A percentile compares a stretch with the other conserved stretches of the same genome.
These are phyloP conservation scores for Phrynosoma blainvillii DNA, from an alignment of 2,113 vertebrate species.

Conservation along the genomic window DNA sequence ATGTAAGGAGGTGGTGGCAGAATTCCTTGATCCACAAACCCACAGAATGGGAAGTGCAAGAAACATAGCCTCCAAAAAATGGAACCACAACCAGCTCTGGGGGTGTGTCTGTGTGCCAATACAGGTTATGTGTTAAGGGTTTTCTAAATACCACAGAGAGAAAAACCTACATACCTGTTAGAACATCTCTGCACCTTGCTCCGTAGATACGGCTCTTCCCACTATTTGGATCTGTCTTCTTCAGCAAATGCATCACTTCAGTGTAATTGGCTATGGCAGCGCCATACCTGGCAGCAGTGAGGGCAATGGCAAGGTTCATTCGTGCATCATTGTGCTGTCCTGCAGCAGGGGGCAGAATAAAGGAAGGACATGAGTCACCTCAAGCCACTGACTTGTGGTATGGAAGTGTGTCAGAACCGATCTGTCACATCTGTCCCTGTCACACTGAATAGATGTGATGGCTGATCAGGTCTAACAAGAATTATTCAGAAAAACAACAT, in stretches of 20 bases:
- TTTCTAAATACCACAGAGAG: conserved; percentile 25
- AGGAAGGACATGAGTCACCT: conserved; percentile 91
- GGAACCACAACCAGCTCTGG: background rate
- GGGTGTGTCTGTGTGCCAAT: background rate
- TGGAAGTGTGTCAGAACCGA: conserved; percentile 92
- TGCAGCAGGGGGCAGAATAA: conserved; percentile 85
- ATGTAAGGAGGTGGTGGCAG: background rate
- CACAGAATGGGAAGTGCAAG: background rate
- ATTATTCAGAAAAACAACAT: conserved; percentile 79
- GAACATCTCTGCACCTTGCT: conserved; percentile 81
- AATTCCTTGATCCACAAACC: background rate
- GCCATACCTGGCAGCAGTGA: conserved; percentile 94
- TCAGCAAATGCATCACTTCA: conserved; percentile 88
- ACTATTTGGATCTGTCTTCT: conserved; percentile 79
- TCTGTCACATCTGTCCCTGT: conserved; percentile 96
- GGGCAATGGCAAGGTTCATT: conserved; percentile 93
- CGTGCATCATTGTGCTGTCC: conserved; percentile 93
- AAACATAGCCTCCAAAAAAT: background rate
- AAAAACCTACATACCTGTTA: conserved; percentile 82
- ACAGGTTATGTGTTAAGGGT: conserved; percentile 11
- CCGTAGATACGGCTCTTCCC: conserved; percentile 76
- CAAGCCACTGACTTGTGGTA: conserved; percentile 86
- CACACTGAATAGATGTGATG: conserved; percentile 84
- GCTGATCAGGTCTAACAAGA: conserved; percentile 74
- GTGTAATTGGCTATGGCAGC: conserved; percentile 95